Percentiles rank a stretch among this genome's conserved stretches.
Evolutionary conservation across 2,888 invertebrate species (phyloP).

Genomic region (Melipona beecheii): DNA sequence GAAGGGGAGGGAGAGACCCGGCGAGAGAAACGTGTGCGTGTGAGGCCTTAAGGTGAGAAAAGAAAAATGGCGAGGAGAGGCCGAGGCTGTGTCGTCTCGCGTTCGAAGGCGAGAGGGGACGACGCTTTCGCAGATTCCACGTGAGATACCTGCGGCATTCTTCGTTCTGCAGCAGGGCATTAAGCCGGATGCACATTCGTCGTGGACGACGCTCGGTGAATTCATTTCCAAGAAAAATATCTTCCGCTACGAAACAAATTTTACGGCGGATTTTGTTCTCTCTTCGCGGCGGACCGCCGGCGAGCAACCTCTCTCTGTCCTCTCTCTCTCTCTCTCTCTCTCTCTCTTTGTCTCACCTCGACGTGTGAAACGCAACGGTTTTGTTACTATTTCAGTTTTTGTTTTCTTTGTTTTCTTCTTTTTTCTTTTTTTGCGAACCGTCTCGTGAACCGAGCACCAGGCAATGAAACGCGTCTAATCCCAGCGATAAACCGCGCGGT

Average conservation of each 20-base stretch:
- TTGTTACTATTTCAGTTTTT: not conserved
- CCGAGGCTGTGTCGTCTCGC: slow-evolving; percentile 52
- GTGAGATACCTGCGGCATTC: slow-evolving; percentile 76
- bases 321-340: slow-evolving; percentile 6
- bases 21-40: slow-evolving; percentile 47
- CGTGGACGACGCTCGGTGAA: slow-evolving; percentile 69
- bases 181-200: slow-evolving; percentile 76
- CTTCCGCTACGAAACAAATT: slow-evolving; percentile 72
- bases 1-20: not conserved
- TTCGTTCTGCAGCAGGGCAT: slow-evolving; percentile 69
- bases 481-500: slow-evolving; percentile 49
- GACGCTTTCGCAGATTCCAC: slow-evolving; percentile 74
- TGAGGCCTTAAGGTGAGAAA: slow-evolving; percentile 64
- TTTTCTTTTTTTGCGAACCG: not conserved
- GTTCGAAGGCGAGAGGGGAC: slow-evolving; percentile 64
- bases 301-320: not conserved
- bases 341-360: not conserved
- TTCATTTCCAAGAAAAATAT: slow-evolving; percentile 73
- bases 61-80: slow-evolving; percentile 66
- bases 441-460: slow-evolving; percentile 20
- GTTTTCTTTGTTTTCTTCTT: not conserved
- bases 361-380: not conserved
- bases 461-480: slow-evolving; percentile 59
- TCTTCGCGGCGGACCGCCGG: slow-evolving; percentile 37
- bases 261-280: slow-evolving; percentile 68